Evolutionary conservation across 2,113 vertebrate species (phyloP), one percentile per base, ranked within the genome.

Genomic region (Diphyllodes magnificus): DNA sequence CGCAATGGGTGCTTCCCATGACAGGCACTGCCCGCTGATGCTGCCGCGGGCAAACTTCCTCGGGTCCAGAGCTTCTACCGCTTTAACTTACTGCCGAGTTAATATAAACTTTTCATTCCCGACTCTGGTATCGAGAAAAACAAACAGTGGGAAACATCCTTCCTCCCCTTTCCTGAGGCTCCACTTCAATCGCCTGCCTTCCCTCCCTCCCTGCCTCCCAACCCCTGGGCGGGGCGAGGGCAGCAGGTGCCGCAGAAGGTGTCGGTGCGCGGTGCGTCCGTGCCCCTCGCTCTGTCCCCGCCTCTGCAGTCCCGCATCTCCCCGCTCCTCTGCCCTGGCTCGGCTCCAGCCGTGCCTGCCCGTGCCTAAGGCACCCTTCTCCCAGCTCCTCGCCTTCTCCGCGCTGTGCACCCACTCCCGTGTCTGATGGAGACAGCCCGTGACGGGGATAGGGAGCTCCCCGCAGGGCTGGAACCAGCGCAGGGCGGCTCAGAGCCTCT

Each of bases 241-340:
- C 6, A 2, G 49, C 31, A 6, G 0, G 13, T 3, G 10, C 11
- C 11, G 19, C 9, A 5, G 4, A 9, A 33, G 10, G 15, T 4
- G 9, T 10, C 3, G 1, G 15, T 18, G 13, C 1, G 2, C 4
- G 19, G 8, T 37, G n/a, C 5, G 3, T 14, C 12, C 3, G 33
- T 7, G 28, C 8, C 6, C 2, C 31, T 27, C 4, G 3, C 13
- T 60, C 22, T 10, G 15, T 21, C 1, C 11, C 12, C 8, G 1
- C 10, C 11, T 3, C 16, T 5, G 27, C 12, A n/a, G 11, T 6
- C 1, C 19, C 20, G 23, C 47, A 25, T 51, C 24, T 12, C 39
- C 8, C 47, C 11, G 9, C 21, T 45, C 7, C n/a, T 20, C 39
- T 30, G 18, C 23, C n/a, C 17, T 4, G 6, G 15, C 5, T 3